Evolutionary conservation across 2,113 vertebrate genomes (phyloP), one percentile per base, ranked within the genome.

Genomic region (Rafetus swinhoei): DNA sequence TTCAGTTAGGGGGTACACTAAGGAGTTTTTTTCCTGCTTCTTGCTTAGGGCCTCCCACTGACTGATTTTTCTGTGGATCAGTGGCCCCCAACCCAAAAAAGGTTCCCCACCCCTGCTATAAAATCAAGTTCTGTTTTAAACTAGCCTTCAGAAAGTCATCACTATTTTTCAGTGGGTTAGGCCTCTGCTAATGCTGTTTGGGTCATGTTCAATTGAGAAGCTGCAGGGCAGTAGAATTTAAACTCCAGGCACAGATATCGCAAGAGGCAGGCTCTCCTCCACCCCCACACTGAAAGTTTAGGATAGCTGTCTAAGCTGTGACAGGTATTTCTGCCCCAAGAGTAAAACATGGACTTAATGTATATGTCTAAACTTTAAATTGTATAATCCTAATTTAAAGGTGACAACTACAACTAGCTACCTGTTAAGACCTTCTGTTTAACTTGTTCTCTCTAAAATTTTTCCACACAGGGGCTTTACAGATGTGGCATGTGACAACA

Each of bases 401-500:
- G 45, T 45, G 45, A 45, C 45, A 45, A 45, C 45, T 45, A 45
- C 45, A 65, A 32, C 29, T n/a, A 65, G 62, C 22, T 32, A 3
- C 62, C 35, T 22, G 19, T 22, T 35, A 52, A 29, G 52, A 57
- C 25, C 6, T 32, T 59, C 56, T 60, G 16, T 50, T 45, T 50
- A 76, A 77, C 15, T 39, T 27, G 22, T 52, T 52, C 29, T 89
- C 4, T 16, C 79, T 29, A 11, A 3, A 11, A 19, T 45, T 59
- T 56, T 94, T 53, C 72, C 24, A 85, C 56, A 12, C 77, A 96
- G 85, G 32, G 91, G 87, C 25, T 97, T 97, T 74, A 94, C 15
- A 85, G 83, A 82, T 1, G 89, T 92, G 79, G 56, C 86, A 21
- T 94, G 92, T 69, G 93, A 95, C 25, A 54, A 91, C 12, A 21